A percentile compares a stretch with the other conserved stretches of the same genome.
phyloP scores from a whole-genome alignment of 2,888 invertebrate genomes.

The Proisotoma minuta region DNA sequence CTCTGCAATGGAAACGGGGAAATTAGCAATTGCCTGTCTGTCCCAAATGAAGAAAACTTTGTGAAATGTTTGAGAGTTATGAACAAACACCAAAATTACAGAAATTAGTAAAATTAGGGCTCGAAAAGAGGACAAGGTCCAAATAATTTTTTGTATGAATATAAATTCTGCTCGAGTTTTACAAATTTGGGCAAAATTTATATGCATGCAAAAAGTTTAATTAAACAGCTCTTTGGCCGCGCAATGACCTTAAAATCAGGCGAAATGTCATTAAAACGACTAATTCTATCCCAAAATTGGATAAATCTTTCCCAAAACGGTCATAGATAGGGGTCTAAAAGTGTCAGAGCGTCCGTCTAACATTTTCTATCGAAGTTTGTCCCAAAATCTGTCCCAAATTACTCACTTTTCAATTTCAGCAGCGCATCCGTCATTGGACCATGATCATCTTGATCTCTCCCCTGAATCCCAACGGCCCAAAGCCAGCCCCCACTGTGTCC shows the following conservation, averaged over 20 bases:
- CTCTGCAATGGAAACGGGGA: constrained; percentile 53
- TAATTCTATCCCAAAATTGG: no score
- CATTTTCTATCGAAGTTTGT: no score
- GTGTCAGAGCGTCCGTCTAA: no score
- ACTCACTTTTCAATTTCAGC: constrained; percentile 38
- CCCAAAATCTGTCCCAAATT: not conserved
- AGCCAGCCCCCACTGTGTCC: constrained; percentile 74
- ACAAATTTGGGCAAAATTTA: no score
- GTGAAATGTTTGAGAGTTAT: not conserved
- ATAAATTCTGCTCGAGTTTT: no score
- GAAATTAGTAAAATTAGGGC: not conserved
- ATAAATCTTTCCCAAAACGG: no score
- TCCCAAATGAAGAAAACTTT: not conserved
- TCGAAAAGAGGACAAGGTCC: not conserved
- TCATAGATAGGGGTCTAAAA: no score
- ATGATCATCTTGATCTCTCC: constrained; percentile 12
- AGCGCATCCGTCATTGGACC: constrained; percentile 40
- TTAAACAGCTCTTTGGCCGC: no score
- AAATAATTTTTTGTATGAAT: constrained; percentile 1
- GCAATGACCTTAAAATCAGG: no score
- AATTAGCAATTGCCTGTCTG: constrained; percentile 29
- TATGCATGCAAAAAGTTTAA: no score
- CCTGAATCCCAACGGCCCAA: constrained; percentile 70
- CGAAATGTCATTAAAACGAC: no score
- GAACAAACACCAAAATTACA: not conserved